Percentiles rank a stretch among this genome's conserved stretches.
Conservation (phyloP, 1,140 invertebrate genomes). For the Lucilia sericata region DNA sequence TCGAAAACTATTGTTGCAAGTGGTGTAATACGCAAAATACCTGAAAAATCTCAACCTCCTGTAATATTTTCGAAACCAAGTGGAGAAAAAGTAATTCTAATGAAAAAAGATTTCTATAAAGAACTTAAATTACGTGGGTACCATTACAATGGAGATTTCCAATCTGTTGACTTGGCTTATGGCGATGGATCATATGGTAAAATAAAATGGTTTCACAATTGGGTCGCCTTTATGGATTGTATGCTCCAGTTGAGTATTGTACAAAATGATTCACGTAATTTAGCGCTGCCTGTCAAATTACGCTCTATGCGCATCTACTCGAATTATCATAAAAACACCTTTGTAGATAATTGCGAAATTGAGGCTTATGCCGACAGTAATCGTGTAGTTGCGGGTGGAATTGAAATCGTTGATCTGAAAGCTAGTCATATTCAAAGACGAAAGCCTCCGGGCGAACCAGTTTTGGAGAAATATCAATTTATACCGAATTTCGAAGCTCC, state of each 20-base stretch:
- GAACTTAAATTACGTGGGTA: slow-evolving; percentile 92
- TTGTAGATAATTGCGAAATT: slow-evolving; percentile 63
- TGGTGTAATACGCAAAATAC: slow-evolving; percentile 74
- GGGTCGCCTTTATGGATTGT: slow-evolving; percentile 93
- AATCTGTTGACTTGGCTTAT: slow-evolving; percentile 59
- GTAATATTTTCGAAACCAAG: slow-evolving; percentile 64
- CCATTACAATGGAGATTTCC: slow-evolving; percentile 75
- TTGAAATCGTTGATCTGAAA: slow-evolving; percentile 85
- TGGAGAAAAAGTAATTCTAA: slow-evolving; percentile 69
- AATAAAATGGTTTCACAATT: slow-evolving; percentile 82
- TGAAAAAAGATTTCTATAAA: slow-evolving; percentile 88
- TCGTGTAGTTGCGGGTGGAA: slow-evolving; percentile 78
- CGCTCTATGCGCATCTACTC: slow-evolving; percentile 84
- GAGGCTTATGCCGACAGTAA: slow-evolving; percentile 60
- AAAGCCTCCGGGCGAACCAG: slow-evolving; percentile 74
- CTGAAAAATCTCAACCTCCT: slow-evolving; percentile 67
- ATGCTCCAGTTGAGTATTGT: slow-evolving; percentile 91
- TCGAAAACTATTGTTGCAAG: slow-evolving; percentile 81
- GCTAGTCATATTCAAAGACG: slow-evolving; percentile 82
- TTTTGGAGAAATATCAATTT: slow-evolving; percentile 82
- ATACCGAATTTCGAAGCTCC: slow-evolving; percentile 73
- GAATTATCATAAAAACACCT: slow-evolving; percentile 70
- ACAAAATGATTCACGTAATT: slow-evolving; percentile 76
- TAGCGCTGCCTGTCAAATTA: slow-evolving; percentile 89
- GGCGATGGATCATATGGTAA: slow-evolving; percentile 70